Evolutionary conservation across 2,797 vertebrate genomes (phyloP).

Genomic region (Eulemur albifrons): DNA sequence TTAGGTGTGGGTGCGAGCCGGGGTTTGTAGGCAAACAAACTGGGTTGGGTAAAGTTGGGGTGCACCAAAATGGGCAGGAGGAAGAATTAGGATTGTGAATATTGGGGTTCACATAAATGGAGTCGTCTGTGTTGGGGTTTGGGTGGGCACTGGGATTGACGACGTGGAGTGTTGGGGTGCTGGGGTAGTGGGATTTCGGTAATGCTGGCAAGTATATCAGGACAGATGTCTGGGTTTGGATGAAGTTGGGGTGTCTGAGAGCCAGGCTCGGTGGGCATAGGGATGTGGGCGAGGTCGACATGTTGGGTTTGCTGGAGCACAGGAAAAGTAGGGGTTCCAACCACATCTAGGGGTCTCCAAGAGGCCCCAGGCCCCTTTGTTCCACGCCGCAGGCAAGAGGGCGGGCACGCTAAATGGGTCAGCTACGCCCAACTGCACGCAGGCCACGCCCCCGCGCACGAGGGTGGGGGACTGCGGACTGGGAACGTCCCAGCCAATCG

Average conservation of each 20-base stretch:
- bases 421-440: background rate
- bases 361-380: conserved; percentile 18
- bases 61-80: background rate
- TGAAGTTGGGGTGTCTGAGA: background rate
- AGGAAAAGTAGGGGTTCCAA: background rate
- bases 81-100: background rate
- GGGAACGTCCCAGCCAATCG: background rate
- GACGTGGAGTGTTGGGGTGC: background rate
- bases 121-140: background rate
- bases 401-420: conserved; percentile 51
- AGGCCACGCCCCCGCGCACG: background rate
- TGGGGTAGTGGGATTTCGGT: background rate
- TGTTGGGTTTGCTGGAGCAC: background rate
- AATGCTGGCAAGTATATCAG: background rate
- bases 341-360: background rate
- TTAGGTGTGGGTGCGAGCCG: background rate
- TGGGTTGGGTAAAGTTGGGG: background rate
- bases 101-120: background rate
- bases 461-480: background rate
- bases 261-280: too few species aligned
- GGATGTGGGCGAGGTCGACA: background rate
- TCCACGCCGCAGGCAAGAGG: background rate
- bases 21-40: background rate
- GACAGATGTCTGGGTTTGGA: background rate
- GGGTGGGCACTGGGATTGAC: background rate